phyloP scores from a whole-genome alignment of 2,113 vertebrate genomes.

The Boulengerochromis microlepis region DNA sequence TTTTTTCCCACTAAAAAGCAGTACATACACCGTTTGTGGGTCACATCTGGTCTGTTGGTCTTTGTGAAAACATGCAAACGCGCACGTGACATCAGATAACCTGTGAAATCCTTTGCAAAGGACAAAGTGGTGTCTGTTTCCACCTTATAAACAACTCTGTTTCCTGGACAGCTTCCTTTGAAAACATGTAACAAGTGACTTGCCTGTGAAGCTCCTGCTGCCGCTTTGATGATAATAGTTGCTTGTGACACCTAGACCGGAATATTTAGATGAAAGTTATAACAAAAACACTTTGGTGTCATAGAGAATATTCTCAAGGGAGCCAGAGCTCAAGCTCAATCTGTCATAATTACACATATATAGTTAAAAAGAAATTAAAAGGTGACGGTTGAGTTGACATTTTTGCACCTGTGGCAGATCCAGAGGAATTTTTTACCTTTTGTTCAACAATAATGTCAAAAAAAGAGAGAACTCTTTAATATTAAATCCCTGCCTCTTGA shows the following conservation, averaged over 20 bases:
- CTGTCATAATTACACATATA: neutral
- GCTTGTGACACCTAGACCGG: neutral
- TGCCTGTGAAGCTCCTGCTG: neutral
- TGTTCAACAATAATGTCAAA: neutral
- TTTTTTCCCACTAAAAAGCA: neutral
- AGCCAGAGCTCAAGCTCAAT: neutral
- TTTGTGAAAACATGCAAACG: neutral
- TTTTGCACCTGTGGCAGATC: neutral
- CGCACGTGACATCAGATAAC: neutral
- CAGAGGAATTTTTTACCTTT: neutral
- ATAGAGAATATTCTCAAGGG: neutral
- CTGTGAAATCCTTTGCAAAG: neutral
- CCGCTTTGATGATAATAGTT: constrained; percentile 22
- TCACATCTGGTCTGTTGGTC: neutral
- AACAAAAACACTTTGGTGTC: constrained; percentile 12
- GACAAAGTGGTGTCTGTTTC: neutral
- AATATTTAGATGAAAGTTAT: constrained; percentile 6
- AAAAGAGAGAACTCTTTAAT: neutral
- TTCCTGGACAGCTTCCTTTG: neutral
- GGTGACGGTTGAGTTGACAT: neutral
- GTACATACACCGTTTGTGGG: neutral
- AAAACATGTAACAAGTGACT: neutral
- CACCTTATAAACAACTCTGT: neutral
- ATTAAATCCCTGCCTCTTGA: neutral
- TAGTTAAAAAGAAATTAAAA: neutral